Percentiles rank a stretch among this genome's conserved stretches.
Evolutionary conservation across 2,113 vertebrate genomes (phyloP).

Genomic region (Fulmarus glacialis): DNA sequence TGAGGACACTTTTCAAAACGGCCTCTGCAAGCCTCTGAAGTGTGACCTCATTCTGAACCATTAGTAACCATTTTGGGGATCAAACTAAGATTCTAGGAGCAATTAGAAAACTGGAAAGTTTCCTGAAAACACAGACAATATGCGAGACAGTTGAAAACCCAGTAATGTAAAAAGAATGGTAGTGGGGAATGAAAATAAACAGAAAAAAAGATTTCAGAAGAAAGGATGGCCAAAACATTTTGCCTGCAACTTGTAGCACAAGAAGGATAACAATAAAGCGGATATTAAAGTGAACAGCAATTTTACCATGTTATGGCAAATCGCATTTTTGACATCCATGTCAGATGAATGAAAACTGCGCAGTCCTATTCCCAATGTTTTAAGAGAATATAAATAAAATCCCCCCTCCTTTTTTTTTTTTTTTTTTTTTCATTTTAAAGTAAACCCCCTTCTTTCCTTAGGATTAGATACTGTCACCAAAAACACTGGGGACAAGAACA

Average conservation of each 20-base stretch:
- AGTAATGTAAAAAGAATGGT: background rate
- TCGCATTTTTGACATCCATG: background rate
- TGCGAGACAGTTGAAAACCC: background rate
- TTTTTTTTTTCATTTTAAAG: background rate
- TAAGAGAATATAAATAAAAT: background rate
- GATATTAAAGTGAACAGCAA: background rate
- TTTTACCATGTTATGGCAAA: background rate
- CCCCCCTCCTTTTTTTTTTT: fast-evolving
- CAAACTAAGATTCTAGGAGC: background rate
- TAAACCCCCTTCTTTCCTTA: background rate
- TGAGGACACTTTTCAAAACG: background rate
- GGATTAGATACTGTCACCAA: background rate
- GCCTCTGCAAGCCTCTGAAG: background rate
- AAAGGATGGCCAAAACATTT: background rate
- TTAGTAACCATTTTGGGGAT: background rate
- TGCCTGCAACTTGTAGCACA: background rate
- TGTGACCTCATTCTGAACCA: background rate
- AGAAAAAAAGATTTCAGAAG: background rate
- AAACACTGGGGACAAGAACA: background rate
- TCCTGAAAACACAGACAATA: background rate
- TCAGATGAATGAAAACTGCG: background rate
- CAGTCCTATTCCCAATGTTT: background rate
- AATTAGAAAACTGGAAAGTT: background rate
- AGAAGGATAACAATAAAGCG: background rate
- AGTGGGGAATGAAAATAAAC: background rate